These are phyloP conservation scores for Pelecanus crispus DNA, from an alignment of 2,113 vertebrate genomes.

Conservation along the genomic window DNA sequence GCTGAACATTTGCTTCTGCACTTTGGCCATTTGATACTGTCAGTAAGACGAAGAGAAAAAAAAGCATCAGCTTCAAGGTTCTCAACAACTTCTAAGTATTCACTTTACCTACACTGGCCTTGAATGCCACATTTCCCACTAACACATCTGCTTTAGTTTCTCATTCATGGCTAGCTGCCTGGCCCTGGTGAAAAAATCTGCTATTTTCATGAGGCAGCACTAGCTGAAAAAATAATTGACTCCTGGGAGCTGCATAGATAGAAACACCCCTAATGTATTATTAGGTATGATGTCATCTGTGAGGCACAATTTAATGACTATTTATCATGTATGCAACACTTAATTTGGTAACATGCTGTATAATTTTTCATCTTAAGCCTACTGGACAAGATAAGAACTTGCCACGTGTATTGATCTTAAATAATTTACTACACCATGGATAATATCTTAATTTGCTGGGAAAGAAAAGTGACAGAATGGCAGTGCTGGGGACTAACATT, in stretches of 20 bases:
- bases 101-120: not conserved
- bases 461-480: constrained; percentile 12
- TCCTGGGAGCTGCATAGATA: not conserved
- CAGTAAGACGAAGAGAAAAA: not conserved
- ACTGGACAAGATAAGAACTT: constrained; percentile 25
- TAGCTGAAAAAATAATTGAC: constrained; percentile 19
- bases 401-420: constrained; percentile 7
- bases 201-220: not conserved
- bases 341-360: not conserved
- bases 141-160: not conserved
- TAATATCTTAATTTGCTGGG: constrained; percentile 10
- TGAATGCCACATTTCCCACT: not conserved
- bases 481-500: not conserved
- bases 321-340: constrained; percentile 13
- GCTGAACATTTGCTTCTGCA: not conserved
- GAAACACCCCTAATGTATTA: not conserved
- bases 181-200: not conserved
- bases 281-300: constrained; percentile 26
- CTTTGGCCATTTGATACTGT: not conserved
- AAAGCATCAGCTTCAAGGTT: not conserved
- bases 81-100: not conserved
- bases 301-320: constrained; percentile 7
- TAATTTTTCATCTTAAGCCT: constrained; percentile 41
- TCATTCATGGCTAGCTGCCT: not conserved
- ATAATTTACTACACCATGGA: constrained; percentile 2